A percentile compares a stretch with the other conserved stretches of the same genome.
Evolutionary conservation across 2,113 vertebrate species (phyloP).

Genomic region (Tylochromis polylepis): DNA sequence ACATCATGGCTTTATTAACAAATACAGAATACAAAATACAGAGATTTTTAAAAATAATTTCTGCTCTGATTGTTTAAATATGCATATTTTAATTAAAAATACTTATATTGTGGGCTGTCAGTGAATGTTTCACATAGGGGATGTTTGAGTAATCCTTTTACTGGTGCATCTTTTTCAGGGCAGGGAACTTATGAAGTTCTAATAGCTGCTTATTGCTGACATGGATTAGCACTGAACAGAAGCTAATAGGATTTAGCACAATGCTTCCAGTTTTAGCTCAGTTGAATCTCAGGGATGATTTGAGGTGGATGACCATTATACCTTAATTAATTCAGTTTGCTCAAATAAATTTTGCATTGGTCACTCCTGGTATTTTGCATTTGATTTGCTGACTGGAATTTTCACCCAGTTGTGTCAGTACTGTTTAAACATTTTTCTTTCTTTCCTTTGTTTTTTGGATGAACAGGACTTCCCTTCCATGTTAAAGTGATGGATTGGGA

Average conservation of each 20-base stretch:
- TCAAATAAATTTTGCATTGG: slow-evolving; percentile 22
- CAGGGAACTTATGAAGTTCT: slow-evolving; percentile 47
- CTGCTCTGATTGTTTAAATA: background rate
- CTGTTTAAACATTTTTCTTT: background rate
- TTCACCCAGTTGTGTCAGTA: background rate
- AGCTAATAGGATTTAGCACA: slow-evolving; percentile 65
- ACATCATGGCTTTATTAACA: background rate
- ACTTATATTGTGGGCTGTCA: background rate
- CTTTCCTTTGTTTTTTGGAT: background rate
- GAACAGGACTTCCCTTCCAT: background rate
- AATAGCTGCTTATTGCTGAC: slow-evolving; percentile 64
- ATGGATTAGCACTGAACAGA: slow-evolving; percentile 62
- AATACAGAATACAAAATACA: background rate
- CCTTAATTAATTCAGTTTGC: slow-evolving; percentile 50
- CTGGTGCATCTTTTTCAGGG: slow-evolving; percentile 33
- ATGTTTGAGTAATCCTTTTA: slow-evolving; percentile 65
- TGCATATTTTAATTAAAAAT: background rate
- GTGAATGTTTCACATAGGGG: slow-evolving; percentile 3
- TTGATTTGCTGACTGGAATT: background rate
- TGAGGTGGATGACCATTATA: slow-evolving; percentile 46
- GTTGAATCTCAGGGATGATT: slow-evolving; percentile 54
- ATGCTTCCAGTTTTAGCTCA: slow-evolving; percentile 51
- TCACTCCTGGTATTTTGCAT: slow-evolving; percentile 10
- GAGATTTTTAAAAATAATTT: background rate
- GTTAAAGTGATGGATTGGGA: background rate